Base-by-base conservation (phyloP, 2,888 invertebrate genomes). In the Tetragnatha montana region DNA sequence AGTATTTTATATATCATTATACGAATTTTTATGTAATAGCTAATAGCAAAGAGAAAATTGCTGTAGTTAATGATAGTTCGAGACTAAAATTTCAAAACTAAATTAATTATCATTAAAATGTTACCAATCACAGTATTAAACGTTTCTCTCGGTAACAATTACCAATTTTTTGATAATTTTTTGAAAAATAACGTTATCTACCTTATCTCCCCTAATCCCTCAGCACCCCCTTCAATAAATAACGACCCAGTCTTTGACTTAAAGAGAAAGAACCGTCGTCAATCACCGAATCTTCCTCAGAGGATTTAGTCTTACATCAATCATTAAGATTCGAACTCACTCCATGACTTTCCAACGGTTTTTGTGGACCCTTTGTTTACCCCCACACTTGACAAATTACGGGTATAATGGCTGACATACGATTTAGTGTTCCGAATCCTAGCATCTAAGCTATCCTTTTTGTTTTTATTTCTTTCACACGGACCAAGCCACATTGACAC, bases 301-400 rank as follows among this genome's bases (percentile, higher is more conserved):
- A 47, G 49, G 76, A 60, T 76, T 84, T 76, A 84, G 68, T 50
- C 71, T 17, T 69, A 35, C 73, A 87, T 87, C 75, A 75, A 78
- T 82, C 87, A 82, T 76, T 68, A 81, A 69, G 51, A 76, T 81
- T 81, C 76, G 47, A 71, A 73, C 47, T 35, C 73, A 80, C 86
- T 80, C 22, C 68, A 74, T 49, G 69, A 87, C 81, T 51, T 87
- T 81, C 87, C 51, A 22, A 76, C n/a, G 70, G 76, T 51, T 76
- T 76, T 76, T n/a, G 10, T 68, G 49, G 35, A n/a, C 81, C 76
- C 69, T 70, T 71, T 82, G 76, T 81, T 87, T 81, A 51, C 50
- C 69, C n/a, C 51, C 81, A 68, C 35, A 70, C 81, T 69, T 87
- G 87, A 87, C 87, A 87, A 81, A 87, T 87, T 81, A 47, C 76